Conservation (phyloP, 35 echinoderm and acorn worm species). For the Apostichopus parvimensis region DNA sequence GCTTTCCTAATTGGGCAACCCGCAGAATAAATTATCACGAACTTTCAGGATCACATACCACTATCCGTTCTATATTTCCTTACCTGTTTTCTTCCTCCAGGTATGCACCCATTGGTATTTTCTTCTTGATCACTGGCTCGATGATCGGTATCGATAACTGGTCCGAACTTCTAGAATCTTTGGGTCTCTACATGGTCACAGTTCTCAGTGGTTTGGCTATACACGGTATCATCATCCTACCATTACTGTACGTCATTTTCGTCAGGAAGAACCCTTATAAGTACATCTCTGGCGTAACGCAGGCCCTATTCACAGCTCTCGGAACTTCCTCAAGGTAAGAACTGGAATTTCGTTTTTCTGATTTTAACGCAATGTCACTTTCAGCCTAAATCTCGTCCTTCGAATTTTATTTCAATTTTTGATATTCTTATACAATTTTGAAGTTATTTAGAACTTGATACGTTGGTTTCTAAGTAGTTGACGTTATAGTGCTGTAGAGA, state of each 20-base stretch:
- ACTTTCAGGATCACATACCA: no score
- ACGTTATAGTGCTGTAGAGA: no score
- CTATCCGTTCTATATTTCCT: no score
- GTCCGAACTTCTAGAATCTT: slow-evolving; percentile 63
- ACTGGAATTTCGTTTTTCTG: not conserved
- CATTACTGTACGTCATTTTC: slow-evolving; percentile 70
- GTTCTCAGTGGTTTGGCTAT: slow-evolving; percentile 80
- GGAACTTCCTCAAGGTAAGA: slow-evolving; percentile 97
- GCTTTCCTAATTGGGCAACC: no score
- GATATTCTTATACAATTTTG: no score
- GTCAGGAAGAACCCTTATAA: slow-evolving; percentile 76
- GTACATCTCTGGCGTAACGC: slow-evolving; percentile 62
- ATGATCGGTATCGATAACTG: slow-evolving; percentile 87
- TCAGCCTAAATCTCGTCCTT: no score
- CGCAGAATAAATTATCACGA: no score
- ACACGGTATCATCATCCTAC: slow-evolving; percentile 84
- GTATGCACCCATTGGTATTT: slow-evolving; percentile 99
- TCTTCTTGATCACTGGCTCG: slow-evolving; percentile 88
- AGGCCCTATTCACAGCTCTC: slow-evolving; percentile 90
- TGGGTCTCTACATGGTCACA: slow-evolving; percentile 90
- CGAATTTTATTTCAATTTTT: no score
- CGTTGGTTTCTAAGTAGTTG: no score
- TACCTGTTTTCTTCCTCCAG: slow-evolving; percentile 25
- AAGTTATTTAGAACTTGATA: no score
- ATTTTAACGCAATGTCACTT: no score